These are phyloP conservation scores for Heliconius hermathena DNA, from an alignment of 1,140 invertebrate species.

Conservation along the genomic window DNA sequence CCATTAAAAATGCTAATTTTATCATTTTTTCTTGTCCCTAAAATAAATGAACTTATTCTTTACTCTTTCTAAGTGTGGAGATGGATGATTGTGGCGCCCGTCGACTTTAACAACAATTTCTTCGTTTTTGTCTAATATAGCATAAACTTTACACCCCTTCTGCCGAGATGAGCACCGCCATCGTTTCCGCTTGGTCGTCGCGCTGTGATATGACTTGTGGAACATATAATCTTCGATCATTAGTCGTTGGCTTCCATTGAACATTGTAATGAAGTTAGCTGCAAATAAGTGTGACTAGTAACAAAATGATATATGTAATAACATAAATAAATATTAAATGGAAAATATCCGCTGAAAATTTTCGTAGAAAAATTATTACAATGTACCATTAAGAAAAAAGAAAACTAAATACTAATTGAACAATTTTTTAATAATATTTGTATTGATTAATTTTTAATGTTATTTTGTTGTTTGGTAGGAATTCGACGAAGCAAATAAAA, in stretches of 20 bases:
- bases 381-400: neutral
- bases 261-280: constrained; percentile 19
- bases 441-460: neutral
- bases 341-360: neutral
- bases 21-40: neutral
- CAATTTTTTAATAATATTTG: neutral
- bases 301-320: neutral
- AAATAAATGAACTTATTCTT: neutral
- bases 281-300: neutral
- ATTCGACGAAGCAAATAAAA: too few relatives aligned
- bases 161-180: constrained; percentile 48
- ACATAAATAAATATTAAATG: neutral
- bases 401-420: neutral
- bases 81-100: constrained; percentile 13
- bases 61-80: neutral
- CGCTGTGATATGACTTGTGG: constrained; percentile 37
- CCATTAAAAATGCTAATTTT: too few relatives aligned
- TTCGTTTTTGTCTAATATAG: constrained; percentile 40
- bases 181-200: constrained; percentile 23
- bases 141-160: constrained; percentile 48
- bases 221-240: constrained; percentile 50
- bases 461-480: neutral
- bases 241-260: constrained; percentile 28
- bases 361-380: too few relatives aligned
- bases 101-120: neutral